Percentiles rank a stretch among this genome's conserved stretches.
Conservation (phyloP, 1,140 invertebrate species). For the Belonocnema kinseyi region DNA sequence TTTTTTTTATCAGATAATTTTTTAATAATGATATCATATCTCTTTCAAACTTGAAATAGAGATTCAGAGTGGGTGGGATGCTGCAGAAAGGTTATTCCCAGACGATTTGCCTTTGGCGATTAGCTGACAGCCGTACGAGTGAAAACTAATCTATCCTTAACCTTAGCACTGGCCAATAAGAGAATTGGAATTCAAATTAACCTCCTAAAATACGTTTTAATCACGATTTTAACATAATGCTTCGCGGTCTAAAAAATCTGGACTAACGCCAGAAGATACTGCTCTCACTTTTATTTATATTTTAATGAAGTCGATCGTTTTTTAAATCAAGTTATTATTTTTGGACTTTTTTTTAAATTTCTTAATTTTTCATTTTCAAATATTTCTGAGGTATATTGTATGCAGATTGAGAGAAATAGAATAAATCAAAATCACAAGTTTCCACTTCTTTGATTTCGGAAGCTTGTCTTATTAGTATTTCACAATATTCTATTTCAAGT, state of each 20-base stretch:
- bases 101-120: conserved; percentile 50
- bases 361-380: background rate
- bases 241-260: background rate
- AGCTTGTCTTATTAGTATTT: conserved; percentile 1
- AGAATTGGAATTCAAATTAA: conserved; percentile 62
- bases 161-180: conserved; percentile 45
- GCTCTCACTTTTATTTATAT: background rate
- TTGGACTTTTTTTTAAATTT: too few species aligned
- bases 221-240: conserved; percentile 27
- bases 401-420: background rate
- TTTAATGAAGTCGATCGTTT: background rate
- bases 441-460: conserved; percentile 11
- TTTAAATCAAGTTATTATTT: background rate
- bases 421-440: background rate
- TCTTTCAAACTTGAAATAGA: too few species aligned
- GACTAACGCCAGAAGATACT: background rate
- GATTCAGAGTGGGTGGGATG: background rate
- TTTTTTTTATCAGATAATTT: too few species aligned
- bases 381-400: background rate
- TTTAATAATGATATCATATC: too few species aligned
- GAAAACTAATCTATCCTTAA: conserved; percentile 66
- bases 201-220: conserved; percentile 60
- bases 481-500: conserved; percentile 13
- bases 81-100: background rate
- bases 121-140: conserved; percentile 60